A percentile compares a stretch with the other conserved stretches of the same genome.
Conservation (phyloP, 37 sponge, comb jelly and placozoan genomes). For the Axinella damicornis region DNA sequence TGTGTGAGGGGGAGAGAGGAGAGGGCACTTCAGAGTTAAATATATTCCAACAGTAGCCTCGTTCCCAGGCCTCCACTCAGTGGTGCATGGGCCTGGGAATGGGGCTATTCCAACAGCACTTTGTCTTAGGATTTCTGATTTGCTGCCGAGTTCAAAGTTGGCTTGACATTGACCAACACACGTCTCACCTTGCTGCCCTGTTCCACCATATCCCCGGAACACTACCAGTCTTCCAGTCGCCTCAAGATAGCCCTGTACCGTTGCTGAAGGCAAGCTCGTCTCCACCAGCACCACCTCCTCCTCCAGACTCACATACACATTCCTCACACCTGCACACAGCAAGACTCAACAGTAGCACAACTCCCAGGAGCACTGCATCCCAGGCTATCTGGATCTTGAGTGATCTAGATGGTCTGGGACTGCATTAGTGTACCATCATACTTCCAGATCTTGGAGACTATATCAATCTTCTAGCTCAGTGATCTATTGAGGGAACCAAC, state of each 20-base stretch:
- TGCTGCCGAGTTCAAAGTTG: not conserved
- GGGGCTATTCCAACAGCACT: not conserved
- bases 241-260: conserved; percentile 66
- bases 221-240: conserved; percentile 72
- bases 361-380: not conserved
- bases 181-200: not conserved
- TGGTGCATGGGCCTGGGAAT: no score
- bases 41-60: no score
- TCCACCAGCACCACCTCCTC: conserved; percentile 81
- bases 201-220: conserved; percentile 76
- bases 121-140: not conserved
- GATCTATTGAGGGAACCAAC: no score
- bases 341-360: not conserved
- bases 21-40: no score
- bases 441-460: no score
- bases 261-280: conserved; percentile 52
- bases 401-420: no score
- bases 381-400: not conserved
- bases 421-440: no score
- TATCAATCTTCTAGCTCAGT: no score
- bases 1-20: not conserved
- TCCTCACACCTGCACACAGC: conserved; percentile 40
- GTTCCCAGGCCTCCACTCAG: no score
- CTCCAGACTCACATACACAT: conserved; percentile 49
- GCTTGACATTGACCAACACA: not conserved